phyloP scores from a whole-genome alignment of 2,113 vertebrate species.

The Morone chrysops region DNA sequence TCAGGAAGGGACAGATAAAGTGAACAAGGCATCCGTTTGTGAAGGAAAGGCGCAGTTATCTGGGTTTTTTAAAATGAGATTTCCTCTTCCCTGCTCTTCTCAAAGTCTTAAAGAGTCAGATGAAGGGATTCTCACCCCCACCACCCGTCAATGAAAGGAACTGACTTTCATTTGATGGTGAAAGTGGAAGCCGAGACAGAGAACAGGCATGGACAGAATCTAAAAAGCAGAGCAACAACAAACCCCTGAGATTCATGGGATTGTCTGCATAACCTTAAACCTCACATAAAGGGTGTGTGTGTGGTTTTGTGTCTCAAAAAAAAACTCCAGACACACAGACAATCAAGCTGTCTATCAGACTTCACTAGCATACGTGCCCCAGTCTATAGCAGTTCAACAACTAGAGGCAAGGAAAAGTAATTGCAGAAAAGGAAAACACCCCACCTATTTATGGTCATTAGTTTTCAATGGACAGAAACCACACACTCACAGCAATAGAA shows the following conservation, averaged over 20 bases:
- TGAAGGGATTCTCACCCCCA: conserved; percentile 55
- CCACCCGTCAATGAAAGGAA: conserved; percentile 29
- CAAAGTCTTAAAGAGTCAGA: conserved; percentile 63
- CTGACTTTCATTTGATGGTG: conserved; percentile 59
- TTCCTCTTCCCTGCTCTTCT: conserved; percentile 68
- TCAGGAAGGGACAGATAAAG: conserved; percentile 68
- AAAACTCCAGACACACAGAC: conserved; percentile 30
- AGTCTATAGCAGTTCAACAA: conserved; percentile 37
- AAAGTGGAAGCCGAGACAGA: conserved; percentile 43
- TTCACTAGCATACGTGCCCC: neutral
- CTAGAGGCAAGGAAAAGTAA: conserved; percentile 64
- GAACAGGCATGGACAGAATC: conserved; percentile 36
- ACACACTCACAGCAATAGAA: conserved; percentile 37
- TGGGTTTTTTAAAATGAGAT: conserved; percentile 55
- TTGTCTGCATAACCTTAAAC: conserved; percentile 10
- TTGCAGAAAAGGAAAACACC: conserved; percentile 61
- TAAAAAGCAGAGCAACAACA: conserved; percentile 47
- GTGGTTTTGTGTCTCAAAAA: neutral
- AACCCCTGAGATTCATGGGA: conserved; percentile 21
- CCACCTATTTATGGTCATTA: conserved; percentile 68
- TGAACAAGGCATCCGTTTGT: conserved; percentile 62
- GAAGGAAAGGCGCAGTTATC: conserved; percentile 56
- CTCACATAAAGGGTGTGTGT: conserved; percentile 16
- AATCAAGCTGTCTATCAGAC: conserved; percentile 59
- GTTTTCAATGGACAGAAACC: conserved; percentile 55